Evolutionary conservation across 1,140 invertebrate genomes (phyloP).

Genomic region (Drosophila albomicans): DNA sequence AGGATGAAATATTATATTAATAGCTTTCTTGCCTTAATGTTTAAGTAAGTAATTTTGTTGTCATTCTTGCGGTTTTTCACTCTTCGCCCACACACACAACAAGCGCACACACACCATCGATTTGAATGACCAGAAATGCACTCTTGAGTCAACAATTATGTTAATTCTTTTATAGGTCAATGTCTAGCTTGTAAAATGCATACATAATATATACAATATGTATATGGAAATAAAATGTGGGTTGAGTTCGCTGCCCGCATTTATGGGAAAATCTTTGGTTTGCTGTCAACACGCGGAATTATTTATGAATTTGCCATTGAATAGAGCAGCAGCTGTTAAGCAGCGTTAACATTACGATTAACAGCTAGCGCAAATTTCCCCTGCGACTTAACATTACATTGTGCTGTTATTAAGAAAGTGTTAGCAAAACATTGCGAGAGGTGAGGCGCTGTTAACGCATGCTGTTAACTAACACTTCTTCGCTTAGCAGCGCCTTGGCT

Average conservation of each 20-base stretch:
- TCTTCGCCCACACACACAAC: constrained; percentile 1
- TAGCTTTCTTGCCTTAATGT: not conserved
- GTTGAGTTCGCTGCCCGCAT: constrained; percentile 24
- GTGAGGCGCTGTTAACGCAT: too few species aligned
- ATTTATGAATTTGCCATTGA: constrained; percentile 57
- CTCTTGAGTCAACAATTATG: constrained; percentile 73
- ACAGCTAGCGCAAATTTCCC: constrained; percentile 51
- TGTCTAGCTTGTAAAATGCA: constrained; percentile 46
- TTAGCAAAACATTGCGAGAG: not conserved
- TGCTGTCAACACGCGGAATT: constrained; percentile 56
- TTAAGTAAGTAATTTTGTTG: not conserved
- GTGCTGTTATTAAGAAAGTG: constrained; percentile 2
- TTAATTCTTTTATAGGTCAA: constrained; percentile 77
- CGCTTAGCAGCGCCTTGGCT: constrained; percentile 15
- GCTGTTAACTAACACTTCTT: not conserved
- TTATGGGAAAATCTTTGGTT: constrained; percentile 52
- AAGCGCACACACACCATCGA: constrained; percentile 39
- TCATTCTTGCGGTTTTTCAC: not conserved
- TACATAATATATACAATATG: not conserved
- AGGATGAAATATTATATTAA: too few species aligned
- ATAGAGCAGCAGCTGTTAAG: constrained; percentile 9
- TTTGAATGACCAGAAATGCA: constrained; percentile 47
- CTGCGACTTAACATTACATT: constrained; percentile 41
- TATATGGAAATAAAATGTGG: not conserved
- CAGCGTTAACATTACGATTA: constrained; percentile 20